phyloP scores from a whole-genome alignment of 2,888 invertebrate genomes.

The Nysson spinosus region DNA sequence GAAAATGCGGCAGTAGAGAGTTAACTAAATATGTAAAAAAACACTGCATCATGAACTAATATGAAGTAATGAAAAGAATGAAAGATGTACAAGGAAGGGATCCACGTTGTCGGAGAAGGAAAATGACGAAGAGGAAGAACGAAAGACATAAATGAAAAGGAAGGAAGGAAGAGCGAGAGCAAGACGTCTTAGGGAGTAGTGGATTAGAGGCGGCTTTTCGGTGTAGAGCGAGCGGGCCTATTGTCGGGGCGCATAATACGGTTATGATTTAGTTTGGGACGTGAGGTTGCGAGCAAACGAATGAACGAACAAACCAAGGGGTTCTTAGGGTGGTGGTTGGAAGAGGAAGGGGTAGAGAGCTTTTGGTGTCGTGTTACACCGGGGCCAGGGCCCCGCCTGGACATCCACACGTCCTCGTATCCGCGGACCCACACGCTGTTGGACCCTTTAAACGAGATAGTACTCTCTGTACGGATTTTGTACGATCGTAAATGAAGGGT shows the following conservation, averaged over 20 bases:
- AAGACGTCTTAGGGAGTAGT: slow-evolving; percentile 59
- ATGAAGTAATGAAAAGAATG: slow-evolving; percentile 1
- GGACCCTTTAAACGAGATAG: slow-evolving; percentile 53
- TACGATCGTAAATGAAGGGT: too few relatives aligned
- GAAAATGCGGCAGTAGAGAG: background rate
- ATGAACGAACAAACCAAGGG: slow-evolving; percentile 37
- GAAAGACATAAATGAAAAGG: slow-evolving; percentile 16
- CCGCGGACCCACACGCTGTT: slow-evolving; percentile 58
- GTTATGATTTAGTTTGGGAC: slow-evolving; percentile 75
- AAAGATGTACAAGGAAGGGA: slow-evolving; percentile 2
- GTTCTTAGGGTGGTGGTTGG: slow-evolving; percentile 50
- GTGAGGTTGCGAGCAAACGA: slow-evolving; percentile 60
- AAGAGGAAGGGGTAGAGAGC: slow-evolving; percentile 62
- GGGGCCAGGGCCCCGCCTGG: slow-evolving; percentile 58
- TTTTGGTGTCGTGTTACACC: slow-evolving; percentile 71
- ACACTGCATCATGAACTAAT: too few relatives aligned
- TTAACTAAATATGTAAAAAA: too few relatives aligned
- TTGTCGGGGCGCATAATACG: slow-evolving; percentile 73
- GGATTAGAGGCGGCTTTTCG: slow-evolving; percentile 75
- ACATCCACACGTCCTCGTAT: slow-evolving; percentile 62
- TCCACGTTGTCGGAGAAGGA: slow-evolving; percentile 2
- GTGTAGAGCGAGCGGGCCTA: slow-evolving; percentile 61
- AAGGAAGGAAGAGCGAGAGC: slow-evolving; percentile 19
- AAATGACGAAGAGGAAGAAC: background rate
- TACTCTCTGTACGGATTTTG: slow-evolving; percentile 44